These are phyloP conservation scores for Callipepla californica DNA, from an alignment of 2,113 vertebrate genomes.

Conservation along the genomic window DNA sequence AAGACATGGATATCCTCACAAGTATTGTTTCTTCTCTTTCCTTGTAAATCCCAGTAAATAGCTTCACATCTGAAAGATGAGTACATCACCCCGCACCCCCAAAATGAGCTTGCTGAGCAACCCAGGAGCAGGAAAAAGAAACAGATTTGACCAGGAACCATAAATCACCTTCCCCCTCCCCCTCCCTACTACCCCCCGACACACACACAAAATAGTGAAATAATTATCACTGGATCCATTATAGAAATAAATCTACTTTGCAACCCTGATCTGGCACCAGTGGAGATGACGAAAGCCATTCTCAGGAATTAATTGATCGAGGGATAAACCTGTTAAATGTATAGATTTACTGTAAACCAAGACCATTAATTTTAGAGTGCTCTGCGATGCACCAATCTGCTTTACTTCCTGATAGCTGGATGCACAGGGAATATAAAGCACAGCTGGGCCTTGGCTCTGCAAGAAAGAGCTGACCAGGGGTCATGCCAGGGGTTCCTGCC, in stretches of 20 bases:
- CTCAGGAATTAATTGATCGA: conserved; percentile 72
- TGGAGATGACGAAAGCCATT: conserved; percentile 68
- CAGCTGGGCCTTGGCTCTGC: not conserved
- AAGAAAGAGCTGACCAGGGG: not conserved
- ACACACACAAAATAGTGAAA: conserved; percentile 53
- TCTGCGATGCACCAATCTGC: not conserved
- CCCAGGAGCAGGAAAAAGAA: not conserved
- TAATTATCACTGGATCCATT: conserved; percentile 71
- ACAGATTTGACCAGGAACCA: not conserved
- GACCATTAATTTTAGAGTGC: conserved; percentile 14
- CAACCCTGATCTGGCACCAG: conserved; percentile 51
- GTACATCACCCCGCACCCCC: not conserved
- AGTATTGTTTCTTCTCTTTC: not conserved
- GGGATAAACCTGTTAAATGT: conserved; percentile 73
- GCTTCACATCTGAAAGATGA: not conserved
- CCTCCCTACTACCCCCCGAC: not conserved
- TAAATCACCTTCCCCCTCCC: conserved; percentile 44
- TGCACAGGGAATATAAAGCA: conserved; percentile 15
- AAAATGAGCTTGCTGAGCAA: not conserved
- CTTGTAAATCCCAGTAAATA: not conserved
- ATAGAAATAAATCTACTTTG: conserved; percentile 66
- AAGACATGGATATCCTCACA: not conserved
- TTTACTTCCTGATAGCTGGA: not conserved
- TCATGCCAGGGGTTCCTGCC: not conserved
- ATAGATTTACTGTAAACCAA: conserved; percentile 75